Evolutionary conservation across 2,797 vertebrate genomes (phyloP).

Genomic region (Lycodopsis pacificus): DNA sequence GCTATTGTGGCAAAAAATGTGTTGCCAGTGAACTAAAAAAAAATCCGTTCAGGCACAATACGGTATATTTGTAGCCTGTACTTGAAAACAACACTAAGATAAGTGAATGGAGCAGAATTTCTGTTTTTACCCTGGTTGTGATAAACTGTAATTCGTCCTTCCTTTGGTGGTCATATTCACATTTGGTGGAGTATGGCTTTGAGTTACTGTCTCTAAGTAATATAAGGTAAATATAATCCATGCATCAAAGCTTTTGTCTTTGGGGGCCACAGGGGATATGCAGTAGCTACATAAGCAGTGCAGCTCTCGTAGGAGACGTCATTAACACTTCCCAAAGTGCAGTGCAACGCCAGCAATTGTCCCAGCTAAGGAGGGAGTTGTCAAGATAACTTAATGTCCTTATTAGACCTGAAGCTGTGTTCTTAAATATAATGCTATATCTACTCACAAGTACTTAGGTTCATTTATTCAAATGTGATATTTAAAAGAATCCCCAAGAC

Average conservation of each 20-base stretch:
- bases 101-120: background rate
- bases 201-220: conserved; percentile 18
- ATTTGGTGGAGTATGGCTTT: background rate
- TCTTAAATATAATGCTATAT: background rate
- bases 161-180: background rate
- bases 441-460: background rate
- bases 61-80: background rate
- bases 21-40: background rate
- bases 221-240: conserved; percentile 25
- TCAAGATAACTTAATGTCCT: conserved; percentile 23
- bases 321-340: conserved; percentile 39
- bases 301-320: conserved; percentile 21
- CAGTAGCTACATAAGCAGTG: conserved; percentile 21
- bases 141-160: conserved; percentile 1
- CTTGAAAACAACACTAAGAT: background rate
- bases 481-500: conserved; percentile 1
- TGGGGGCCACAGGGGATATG: conserved; percentile 8
- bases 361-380: conserved; percentile 9
- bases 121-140: background rate
- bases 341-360: conserved; percentile 19
- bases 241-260: conserved; percentile 33
- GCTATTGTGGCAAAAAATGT: conserved; percentile 8
- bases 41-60: background rate
- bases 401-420: background rate
- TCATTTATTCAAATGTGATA: conserved; percentile 1